Evolutionary conservation across 2,888 invertebrate genomes (phyloP).

Genomic region (Hydroisotoma schaefferi): DNA sequence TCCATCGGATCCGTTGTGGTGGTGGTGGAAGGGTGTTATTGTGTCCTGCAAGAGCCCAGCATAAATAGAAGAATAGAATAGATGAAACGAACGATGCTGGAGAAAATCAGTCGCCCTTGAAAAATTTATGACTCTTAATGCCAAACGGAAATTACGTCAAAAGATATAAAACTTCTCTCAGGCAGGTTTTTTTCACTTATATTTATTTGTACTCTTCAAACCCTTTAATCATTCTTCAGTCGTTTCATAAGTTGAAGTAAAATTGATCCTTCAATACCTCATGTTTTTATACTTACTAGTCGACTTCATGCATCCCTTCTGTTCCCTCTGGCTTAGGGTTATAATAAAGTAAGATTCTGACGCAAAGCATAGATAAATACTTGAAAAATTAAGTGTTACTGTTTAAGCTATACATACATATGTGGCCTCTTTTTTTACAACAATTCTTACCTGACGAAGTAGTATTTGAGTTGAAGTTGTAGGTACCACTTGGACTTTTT

Average conservation of each 20-base stretch:
- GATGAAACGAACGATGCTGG: constrained; percentile 34
- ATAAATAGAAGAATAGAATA: not conserved
- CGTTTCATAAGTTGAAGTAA: constrained; percentile 1
- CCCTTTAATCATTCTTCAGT: constrained; percentile 39
- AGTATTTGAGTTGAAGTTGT: too few relatives aligned
- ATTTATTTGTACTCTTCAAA: constrained; percentile 40
- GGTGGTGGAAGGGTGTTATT: not conserved
- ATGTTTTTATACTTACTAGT: too few relatives aligned
- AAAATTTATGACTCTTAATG: constrained; percentile 49
- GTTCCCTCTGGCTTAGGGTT: too few relatives aligned
- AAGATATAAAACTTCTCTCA: constrained; percentile 42
- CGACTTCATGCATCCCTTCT: too few relatives aligned
- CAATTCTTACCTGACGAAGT: too few relatives aligned
- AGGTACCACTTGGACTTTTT: too few relatives aligned
- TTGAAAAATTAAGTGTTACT: too few relatives aligned
- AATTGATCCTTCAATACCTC: constrained; percentile 3
- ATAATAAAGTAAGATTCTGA: too few relatives aligned
- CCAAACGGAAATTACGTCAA: constrained; percentile 50
- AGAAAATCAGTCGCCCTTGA: constrained; percentile 49
- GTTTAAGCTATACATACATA: too few relatives aligned
- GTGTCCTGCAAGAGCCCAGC: not conserved
- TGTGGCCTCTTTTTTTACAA: too few relatives aligned
- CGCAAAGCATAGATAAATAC: too few relatives aligned
- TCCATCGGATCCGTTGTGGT: not conserved
- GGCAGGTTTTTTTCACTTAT: constrained; percentile 36